Evolutionary conservation across 1,140 invertebrate species (phyloP).

Genomic region (Branchinecta lynchi): DNA sequence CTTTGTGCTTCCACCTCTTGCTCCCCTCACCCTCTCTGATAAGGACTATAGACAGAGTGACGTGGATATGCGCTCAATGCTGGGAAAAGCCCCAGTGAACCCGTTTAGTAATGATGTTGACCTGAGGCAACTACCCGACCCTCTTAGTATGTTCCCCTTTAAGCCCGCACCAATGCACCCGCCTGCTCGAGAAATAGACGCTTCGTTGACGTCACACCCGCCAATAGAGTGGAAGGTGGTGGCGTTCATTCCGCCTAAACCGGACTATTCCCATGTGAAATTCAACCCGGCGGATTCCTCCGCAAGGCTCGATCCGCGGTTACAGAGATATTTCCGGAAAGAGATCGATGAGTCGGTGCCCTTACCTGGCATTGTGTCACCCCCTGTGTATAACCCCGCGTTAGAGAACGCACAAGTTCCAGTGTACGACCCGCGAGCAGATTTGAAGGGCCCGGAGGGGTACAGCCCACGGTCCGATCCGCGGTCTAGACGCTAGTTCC

Average conservation of each 20-base stretch:
- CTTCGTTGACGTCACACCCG: constrained; percentile 54
- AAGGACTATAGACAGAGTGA: constrained; percentile 16
- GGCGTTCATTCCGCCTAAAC: constrained; percentile 48
- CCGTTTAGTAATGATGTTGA: constrained; percentile 45
- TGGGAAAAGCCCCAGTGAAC: constrained; percentile 16
- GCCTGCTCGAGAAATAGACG: constrained; percentile 68
- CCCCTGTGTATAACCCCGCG: neutral
- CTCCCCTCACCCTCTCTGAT: constrained; percentile 16
- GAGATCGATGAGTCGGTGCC: neutral
- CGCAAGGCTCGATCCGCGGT: constrained; percentile 19
- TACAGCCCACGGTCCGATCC: neutral
- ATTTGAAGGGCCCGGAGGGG: neutral
- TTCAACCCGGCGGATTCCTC: constrained; percentile 46
- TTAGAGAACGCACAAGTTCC: neutral
- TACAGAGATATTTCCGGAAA: constrained; percentile 11
- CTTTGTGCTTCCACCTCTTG: constrained; percentile 15
- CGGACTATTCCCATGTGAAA: constrained; percentile 55
- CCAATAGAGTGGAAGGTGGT: constrained; percentile 50
- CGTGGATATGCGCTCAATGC: constrained; percentile 13
- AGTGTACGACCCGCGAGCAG: neutral
- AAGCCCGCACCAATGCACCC: constrained; percentile 55
- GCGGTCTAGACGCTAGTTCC: neutral
- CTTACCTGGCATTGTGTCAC: neutral
- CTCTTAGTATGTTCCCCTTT: constrained; percentile 48
- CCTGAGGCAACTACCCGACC: constrained; percentile 47